Base-by-base conservation (phyloP, 2,888 invertebrate genomes). In the Dione juno region DNA sequence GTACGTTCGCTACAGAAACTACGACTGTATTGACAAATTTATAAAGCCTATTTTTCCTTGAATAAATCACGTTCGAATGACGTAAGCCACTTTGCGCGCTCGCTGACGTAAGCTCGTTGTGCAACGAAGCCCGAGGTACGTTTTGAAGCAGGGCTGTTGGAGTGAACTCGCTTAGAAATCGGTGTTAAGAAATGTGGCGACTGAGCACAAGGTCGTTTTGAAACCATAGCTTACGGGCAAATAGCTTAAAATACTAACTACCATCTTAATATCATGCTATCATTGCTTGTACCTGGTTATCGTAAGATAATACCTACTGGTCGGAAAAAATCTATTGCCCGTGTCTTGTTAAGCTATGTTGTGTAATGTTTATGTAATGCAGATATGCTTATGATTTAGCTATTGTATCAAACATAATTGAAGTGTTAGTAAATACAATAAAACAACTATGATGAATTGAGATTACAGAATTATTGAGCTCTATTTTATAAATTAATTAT, bases 31-130 rank as follows among this genome's bases (percentile, higher is more conserved):
- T 71, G 48, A 74, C 66, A 75, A 77, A 76, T 77, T 70, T 81
- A 78, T 85, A 90, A 82, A 88, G 80, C 83, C 87, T 79, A 90
- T 84, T 77, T 88, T 90, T 73, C 84, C 82, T 79, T 83, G 88
- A 75, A 78, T 75, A 77, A 83, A 81, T 64, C 82, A 86, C 87
- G 89, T 89, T 86, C 82, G 86, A 87, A 88, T 93, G 92, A 93
- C 92, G 92, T 93, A 93, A 93, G 90, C 90, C 88, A 88, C 88
- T 88, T 82, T 84, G 88, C 87, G 85, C 86, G 90, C 86, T 87
- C 85, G 92, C 92, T 92, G 92, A 93, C 92, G 92, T 93, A 93
- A 93, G 92, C 92, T 89, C 87, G 92, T 93, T 93, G 93, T 92
- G 92, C 92, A 93, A 92, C 90, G 87, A 81, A 89, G 90, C 89